A percentile compares a stretch with the other conserved stretches of the same genome.
Evolutionary conservation across 2,797 vertebrate species (phyloP).

Genomic region (Borostomias antarcticus): DNA sequence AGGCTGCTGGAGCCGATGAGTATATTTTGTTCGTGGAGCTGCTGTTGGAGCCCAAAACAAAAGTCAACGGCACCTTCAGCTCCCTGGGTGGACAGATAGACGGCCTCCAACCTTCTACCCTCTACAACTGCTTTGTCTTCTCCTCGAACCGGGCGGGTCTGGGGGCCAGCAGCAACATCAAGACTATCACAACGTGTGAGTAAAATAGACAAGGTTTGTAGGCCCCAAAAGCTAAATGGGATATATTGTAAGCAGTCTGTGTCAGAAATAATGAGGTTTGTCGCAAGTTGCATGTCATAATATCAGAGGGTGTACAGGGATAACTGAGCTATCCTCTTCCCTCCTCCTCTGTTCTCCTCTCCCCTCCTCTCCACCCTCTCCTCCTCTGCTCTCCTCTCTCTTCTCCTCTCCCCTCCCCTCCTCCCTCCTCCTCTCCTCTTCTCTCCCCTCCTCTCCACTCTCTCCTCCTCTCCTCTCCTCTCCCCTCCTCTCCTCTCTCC

Average conservation of each 20-base stretch:
- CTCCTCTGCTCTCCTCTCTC: no score
- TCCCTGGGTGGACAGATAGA: slow-evolving; percentile 46
- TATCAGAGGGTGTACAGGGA: no score
- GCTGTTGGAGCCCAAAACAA: neutral
- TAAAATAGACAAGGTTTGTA: slow-evolving; percentile 19
- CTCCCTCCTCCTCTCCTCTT: no score
- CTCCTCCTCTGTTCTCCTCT: neutral
- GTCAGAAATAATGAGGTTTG: no score
- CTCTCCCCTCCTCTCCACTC: neutral
- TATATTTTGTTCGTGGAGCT: slow-evolving; percentile 68
- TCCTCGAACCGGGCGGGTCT: slow-evolving; percentile 72
- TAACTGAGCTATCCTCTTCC: neutral
- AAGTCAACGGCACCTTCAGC: slow-evolving; percentile 57
- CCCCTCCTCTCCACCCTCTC: no score
- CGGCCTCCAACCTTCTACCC: slow-evolving; percentile 60
- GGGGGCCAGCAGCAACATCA: slow-evolving; percentile 57
- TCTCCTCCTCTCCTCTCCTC: slow-evolving; percentile 20
- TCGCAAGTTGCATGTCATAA: no score
- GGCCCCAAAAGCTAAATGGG: no score
- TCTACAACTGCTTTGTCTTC: slow-evolving; percentile 70
- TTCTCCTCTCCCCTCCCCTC: no score
- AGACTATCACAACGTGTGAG: slow-evolving; percentile 75
- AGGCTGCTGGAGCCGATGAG: slow-evolving; percentile 56
- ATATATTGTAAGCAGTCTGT: no score
- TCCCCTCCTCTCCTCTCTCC: no score